Base-by-base conservation (phyloP, 2,113 vertebrate species). In the Cinclus cinclus region DNA sequence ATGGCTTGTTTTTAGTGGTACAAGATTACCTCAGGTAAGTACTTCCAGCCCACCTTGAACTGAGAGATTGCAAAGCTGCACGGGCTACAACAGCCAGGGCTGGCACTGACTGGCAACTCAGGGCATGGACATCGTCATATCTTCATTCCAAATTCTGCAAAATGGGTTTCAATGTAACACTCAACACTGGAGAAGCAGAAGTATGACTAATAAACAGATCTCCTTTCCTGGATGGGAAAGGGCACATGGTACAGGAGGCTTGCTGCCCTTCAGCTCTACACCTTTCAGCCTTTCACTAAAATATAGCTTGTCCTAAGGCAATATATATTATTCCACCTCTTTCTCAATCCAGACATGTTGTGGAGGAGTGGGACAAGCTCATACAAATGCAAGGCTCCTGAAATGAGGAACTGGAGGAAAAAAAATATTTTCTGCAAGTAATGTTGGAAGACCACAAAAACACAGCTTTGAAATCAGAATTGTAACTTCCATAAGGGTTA, bases 101-200 rank as follows among this genome's bases (percentile, higher is more conserved):
- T 53, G 47, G 31, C 7, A 2, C 6, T 35, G 33, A 42, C 55
- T 28, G 59, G 49, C 30, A 46, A 35, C 56, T 75, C 60, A 44
- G 30, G 0, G 9, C 31, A 20, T 0, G n/a, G 24, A 58, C 59
- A 27, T 16, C 8, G 15, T 5, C 31, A 11, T 8, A 46, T 42
- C 31, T 15, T 33, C 44, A 23, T 49, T 42, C 39, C 4, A 2
- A 33, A 53, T 49, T 87, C 46, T 59, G 31, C 30, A 67, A 11
- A 50, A 20, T 23, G 55, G 49, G 47, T 89, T 77, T 69, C 59
- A 62, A 17, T 46, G 7, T 13, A 76, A 37, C 28, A 44, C 13
- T 56, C 23, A 27, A 28, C 19, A 46, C 6, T 3, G 0, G 1
- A 76, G 53, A 53, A 85, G 12, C 4, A 58, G 12, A 52, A 41